phyloP scores from a whole-genome alignment of 2,113 vertebrate genomes.

The Leiothrix lutea region DNA sequence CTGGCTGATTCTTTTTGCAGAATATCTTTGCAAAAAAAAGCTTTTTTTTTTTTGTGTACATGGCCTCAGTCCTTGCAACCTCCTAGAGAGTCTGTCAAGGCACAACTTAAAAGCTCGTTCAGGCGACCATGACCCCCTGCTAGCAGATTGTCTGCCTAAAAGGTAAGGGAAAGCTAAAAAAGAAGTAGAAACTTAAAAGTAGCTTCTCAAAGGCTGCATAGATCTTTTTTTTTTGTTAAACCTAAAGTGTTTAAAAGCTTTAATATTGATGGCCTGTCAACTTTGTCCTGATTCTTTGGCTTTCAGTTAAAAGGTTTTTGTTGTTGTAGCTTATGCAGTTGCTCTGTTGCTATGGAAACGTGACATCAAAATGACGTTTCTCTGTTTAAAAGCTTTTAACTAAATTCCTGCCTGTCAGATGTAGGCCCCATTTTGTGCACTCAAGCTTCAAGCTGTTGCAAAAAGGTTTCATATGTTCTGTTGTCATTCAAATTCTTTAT shows the following conservation, averaged over 20 bases:
- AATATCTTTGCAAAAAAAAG: conserved; percentile 29
- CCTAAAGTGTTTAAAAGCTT: conserved; percentile 85
- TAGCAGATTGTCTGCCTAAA: conserved; percentile 68
- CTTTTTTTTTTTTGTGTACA: conserved; percentile 38
- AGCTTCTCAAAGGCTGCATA: conserved; percentile 68
- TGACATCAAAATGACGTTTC: conserved; percentile 99
- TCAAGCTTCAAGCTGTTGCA: conserved; percentile 88
- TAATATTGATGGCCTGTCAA: conserved; percentile 87
- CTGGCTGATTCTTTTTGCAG: conserved; percentile 46
- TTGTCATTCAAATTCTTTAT: conserved; percentile 77
- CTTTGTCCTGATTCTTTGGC: conserved; percentile 87
- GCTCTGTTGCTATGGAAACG: conserved; percentile 95
- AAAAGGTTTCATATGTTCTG: conserved; percentile 84
- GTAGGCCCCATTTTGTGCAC: conserved; percentile 97
- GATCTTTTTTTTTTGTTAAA: conserved; percentile 69
- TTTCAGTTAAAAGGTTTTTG: conserved; percentile 99
- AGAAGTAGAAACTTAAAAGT: conserved; percentile 72
- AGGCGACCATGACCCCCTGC: conserved; percentile 68
- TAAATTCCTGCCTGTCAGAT: conserved; percentile 96
- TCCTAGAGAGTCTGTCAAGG: conserved; percentile 70
- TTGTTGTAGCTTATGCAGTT: conserved; percentile 89
- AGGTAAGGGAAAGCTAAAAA: conserved; percentile 69
- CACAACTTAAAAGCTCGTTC: conserved; percentile 74
- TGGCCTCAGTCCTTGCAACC: conserved; percentile 60
- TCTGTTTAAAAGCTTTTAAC: conserved; percentile 99